A percentile compares a stretch with the other conserved stretches of the same genome.
These are phyloP conservation scores for Edolisoma coerulescens DNA, from an alignment of 2,113 vertebrate species.

Conservation along the genomic window DNA sequence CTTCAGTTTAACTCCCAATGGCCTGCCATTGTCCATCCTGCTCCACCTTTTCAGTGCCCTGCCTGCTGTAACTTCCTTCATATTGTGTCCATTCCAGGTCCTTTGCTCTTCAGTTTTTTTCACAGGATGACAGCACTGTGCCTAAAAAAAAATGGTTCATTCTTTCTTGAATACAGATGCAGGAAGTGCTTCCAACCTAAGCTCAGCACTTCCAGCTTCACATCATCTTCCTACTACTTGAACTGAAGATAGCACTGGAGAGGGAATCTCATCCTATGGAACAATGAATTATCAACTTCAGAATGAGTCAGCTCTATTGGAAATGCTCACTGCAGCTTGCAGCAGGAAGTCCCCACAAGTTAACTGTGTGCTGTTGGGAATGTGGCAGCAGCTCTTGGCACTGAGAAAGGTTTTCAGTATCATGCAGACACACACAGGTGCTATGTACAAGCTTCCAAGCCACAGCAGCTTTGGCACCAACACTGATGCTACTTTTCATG, in stretches of 20 bases:
- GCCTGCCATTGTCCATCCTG: neutral
- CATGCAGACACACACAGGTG: neutral
- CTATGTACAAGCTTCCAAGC: neutral
- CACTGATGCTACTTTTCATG: neutral
- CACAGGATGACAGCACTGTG: fast-evolving
- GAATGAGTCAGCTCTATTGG: neutral
- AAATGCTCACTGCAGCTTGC: neutral
- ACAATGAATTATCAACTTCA: neutral
- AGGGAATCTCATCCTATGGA: neutral
- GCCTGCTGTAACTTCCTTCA: neutral
- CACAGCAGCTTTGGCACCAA: neutral
- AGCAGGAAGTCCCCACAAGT: neutral
- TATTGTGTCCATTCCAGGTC: neutral
- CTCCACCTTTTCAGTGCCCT: neutral
- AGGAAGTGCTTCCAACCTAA: neutral
- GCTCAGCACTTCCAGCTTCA: neutral
- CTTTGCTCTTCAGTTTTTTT: neutral
- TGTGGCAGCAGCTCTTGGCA: neutral
- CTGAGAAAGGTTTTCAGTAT: neutral
- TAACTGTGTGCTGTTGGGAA: neutral
- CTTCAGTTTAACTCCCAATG: neutral
- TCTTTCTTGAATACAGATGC: neutral
- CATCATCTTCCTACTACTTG: neutral
- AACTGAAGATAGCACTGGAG: neutral
- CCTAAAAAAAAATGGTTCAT: neutral